Evolutionary conservation across 2,888 invertebrate genomes (phyloP), one percentile per base, ranked within the genome.

Genomic region (Coenonympha arcania): DNA sequence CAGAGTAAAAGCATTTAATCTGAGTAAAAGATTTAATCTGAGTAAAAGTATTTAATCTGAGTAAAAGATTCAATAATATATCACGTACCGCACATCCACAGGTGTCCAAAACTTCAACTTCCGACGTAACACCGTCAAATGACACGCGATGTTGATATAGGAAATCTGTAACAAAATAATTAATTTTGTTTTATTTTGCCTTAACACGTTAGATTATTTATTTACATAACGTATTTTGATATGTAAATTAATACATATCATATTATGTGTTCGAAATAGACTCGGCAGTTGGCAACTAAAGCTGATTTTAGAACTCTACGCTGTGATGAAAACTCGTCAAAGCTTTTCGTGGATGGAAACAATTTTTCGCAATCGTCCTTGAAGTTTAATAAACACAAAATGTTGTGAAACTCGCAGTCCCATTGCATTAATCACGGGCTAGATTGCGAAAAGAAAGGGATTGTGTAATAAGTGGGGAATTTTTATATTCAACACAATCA

Each of bases 41-140:
- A n/a, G n/a, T n/a, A n/a, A n/a, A n/a, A n/a, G n/a, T n/a, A n/a
- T n/a, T n/a, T n/a, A n/a, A n/a, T n/a, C n/a, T n/a, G n/a, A n/a
- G 18, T n/a, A 18, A n/a, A 4, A 26, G 24, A 30, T 13, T n/a
- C n/a, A n/a, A 13, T 55, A 24, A 37, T 22, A 15, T 26, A 11
- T 33, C 58, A 88, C 89, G 90, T 87, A 93, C 93, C 87, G 90
- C 91, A 83, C 92, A 93, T 76, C 91, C 92, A 64, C 93, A 93
- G 56, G 92, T 93, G 78, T 92, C 93, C 79, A 92, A 85, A 66
- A 92, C 92, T 83, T 92, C 93, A 61, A 92, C 90, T 81, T 93
- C 93, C 53, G 92, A 92, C 54, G 90, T 89, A 57, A 90, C 91
- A 67, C 90, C 92, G 71, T 93, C 93, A 73, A 93, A 91, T 55